A percentile compares a stretch with the other conserved stretches of the same genome.
These are phyloP conservation scores for Buteo buteo DNA, from an alignment of 2,113 vertebrate species.

Conservation along the genomic window DNA sequence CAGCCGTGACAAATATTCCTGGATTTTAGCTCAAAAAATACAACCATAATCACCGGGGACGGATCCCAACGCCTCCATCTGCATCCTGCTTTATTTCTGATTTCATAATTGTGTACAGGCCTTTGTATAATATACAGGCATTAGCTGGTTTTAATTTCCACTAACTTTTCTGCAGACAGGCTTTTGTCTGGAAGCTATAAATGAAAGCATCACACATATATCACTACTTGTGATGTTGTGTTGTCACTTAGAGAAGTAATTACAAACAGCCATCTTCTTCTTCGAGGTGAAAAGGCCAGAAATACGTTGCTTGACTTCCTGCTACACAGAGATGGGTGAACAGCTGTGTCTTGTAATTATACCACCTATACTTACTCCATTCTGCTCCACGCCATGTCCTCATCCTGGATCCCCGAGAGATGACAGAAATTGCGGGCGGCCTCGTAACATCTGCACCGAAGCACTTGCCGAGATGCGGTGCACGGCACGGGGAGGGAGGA, in stretches of 20 bases:
- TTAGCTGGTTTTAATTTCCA: background rate
- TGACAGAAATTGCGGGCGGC: background rate
- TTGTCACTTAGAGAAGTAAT: background rate
- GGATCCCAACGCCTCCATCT: background rate
- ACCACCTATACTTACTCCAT: accelerated
- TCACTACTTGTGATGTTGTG: background rate
- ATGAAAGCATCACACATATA: background rate
- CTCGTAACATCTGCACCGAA: background rate
- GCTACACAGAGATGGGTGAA: background rate
- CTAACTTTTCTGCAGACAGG: background rate
- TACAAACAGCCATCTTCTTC: background rate
- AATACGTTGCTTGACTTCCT: background rate
- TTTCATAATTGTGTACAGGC: background rate
- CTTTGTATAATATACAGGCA: background rate
- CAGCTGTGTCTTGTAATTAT: background rate
- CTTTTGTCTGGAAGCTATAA: background rate
- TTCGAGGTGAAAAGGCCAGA: background rate
- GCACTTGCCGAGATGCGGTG: accelerated
- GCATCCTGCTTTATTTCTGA: background rate
- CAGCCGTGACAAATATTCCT: background rate
- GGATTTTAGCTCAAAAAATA: background rate
- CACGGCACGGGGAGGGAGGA: accelerated
- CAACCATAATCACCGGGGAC: accelerated
- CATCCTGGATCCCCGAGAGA: background rate
- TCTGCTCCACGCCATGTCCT: accelerated